phyloP scores from a whole-genome alignment of 2,113 vertebrate species.

The Falco punctatus region DNA sequence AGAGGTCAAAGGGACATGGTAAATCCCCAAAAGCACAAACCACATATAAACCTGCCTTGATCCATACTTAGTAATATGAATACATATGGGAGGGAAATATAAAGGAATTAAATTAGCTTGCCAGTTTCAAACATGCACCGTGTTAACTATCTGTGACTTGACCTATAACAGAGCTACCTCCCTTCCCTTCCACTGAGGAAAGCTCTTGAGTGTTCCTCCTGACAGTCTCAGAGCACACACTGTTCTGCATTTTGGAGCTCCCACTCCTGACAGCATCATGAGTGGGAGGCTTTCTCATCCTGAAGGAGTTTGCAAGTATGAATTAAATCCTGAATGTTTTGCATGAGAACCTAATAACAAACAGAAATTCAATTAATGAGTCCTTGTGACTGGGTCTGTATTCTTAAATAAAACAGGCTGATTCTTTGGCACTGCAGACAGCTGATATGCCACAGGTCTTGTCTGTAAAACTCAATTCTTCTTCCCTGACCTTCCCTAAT shows the following conservation, averaged over 20 bases:
- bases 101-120: not conserved
- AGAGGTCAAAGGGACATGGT: not conserved
- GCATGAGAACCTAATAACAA: not conserved
- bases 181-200: not conserved
- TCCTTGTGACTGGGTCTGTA: not conserved
- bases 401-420: not conserved
- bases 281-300: not conserved
- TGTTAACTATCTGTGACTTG: not conserved
- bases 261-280: not conserved
- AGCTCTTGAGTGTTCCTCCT: not conserved
- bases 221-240: not conserved
- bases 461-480: not conserved
- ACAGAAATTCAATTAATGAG: not conserved
- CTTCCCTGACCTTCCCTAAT: not conserved
- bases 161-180: not conserved
- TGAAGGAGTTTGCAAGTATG: not conserved
- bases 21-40: not conserved
- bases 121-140: not conserved
- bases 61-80: not conserved
- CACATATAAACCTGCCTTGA: not conserved
- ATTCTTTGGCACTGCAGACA: not conserved
- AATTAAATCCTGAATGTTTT: not conserved
- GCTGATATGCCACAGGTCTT: not conserved
- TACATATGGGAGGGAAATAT: not conserved
- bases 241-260: not conserved